Base-by-base conservation (phyloP, 1,140 invertebrate genomes). In the Ceratina japonica region DNA sequence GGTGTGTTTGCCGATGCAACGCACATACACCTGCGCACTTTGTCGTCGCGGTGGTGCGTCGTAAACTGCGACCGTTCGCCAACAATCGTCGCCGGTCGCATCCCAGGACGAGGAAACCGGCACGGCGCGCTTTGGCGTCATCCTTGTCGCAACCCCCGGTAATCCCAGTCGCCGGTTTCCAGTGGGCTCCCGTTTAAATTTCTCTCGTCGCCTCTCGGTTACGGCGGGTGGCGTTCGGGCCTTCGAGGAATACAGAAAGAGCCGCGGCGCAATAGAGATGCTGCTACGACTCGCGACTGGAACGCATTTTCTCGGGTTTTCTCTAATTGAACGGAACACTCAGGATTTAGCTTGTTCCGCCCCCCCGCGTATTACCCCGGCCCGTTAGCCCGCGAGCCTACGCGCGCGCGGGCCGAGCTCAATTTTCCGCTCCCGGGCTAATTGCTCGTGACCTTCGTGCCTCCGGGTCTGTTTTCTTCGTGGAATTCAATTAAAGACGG, bases 31-130 rank as follows among this genome's bases (percentile, higher is more conserved):
- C 56, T 58, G 51, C 62, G 27, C 61, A 65, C 51, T 74, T 77
- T 61, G 69, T 76, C 69, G 44, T 61, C 10, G 56, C 10, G 54
- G 16, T 56, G 20, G 37, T 44, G 37, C 56, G 37, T 77, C 81
- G 69, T 86, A 87, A 85, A 86, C 66, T 75, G 66, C 61, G 73
- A 44, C 81, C 86, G 80, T 74, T 80, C 66, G 24, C 68, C 73
- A 54, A 79, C 63, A 77, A 84, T 81, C 77, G 72, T 76, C 58
- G 27, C 27, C 27, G 27, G 27, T 31, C 27, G 37, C 37, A 7
- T 82, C 31, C 58, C 31, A 16, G 31, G 27, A 75, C 37, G 65
- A 65, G 49, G 56, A 61, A 54, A 58, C 37, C 66, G 51, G 31
- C 20, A 49, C 58, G 22, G 37, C 37, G 37, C 37, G 37, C 37